Percentiles rank a stretch among this genome's conserved stretches.
These are phyloP conservation scores for Lasius platythorax DNA, from an alignment of 2,888 invertebrate species.

Conservation along the genomic window DNA sequence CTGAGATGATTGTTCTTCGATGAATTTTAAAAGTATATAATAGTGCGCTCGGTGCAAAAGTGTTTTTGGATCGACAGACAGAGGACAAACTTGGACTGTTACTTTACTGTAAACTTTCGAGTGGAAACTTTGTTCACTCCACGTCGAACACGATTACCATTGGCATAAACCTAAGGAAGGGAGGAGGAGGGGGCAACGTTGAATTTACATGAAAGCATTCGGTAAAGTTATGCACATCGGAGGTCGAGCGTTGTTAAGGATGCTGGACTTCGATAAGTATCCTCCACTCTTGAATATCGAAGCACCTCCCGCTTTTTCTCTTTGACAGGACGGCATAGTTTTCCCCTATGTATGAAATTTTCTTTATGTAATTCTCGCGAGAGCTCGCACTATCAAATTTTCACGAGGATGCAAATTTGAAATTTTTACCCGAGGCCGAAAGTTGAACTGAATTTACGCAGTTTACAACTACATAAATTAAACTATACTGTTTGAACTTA, in stretches of 20 bases:
- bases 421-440: constrained; percentile 13
- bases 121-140: constrained; percentile 52
- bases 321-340: neutral
- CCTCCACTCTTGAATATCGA: constrained; percentile 16
- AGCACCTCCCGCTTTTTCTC: neutral
- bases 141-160: constrained; percentile 69
- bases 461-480: constrained; percentile 24
- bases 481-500: constrained; percentile 18
- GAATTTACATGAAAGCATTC: constrained; percentile 72
- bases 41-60: constrained; percentile 3
- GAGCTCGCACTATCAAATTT: neutral
- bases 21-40: constrained; percentile 43
- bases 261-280: constrained; percentile 24
- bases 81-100: constrained; percentile 39
- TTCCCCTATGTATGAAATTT: constrained; percentile 14
- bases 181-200: constrained; percentile 60
- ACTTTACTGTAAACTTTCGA: constrained; percentile 58
- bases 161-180: constrained; percentile 39
- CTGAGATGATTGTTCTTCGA: constrained; percentile 6
- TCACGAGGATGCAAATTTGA: neutral
- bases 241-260: constrained; percentile 39
- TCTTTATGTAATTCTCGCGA: constrained; percentile 11
- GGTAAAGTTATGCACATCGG: constrained; percentile 65
- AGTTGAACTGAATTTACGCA: constrained; percentile 24
- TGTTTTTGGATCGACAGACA: constrained; percentile 39